Evolutionary conservation across 2,888 invertebrate species (phyloP).

Genomic region (Lepidochitona cinerea): DNA sequence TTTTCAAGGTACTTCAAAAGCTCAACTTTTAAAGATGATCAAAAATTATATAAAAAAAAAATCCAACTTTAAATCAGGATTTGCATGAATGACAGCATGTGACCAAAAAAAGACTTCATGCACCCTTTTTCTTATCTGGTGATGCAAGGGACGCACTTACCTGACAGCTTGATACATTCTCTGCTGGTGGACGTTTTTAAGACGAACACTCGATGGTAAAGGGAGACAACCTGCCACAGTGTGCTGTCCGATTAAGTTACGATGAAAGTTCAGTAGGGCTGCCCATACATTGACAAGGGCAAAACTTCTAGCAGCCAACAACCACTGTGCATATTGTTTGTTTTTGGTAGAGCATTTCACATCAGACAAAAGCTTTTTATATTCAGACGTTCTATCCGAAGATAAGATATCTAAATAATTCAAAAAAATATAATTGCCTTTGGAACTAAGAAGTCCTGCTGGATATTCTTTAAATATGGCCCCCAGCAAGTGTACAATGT

Average conservation of each 20-base stretch:
- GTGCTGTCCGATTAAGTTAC: slow-evolving; percentile 45
- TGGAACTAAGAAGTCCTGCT: slow-evolving; percentile 52
- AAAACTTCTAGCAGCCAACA: slow-evolving; percentile 65
- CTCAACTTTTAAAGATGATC: too few species aligned
- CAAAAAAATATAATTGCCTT: slow-evolving; percentile 61
- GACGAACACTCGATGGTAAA: slow-evolving; percentile 16
- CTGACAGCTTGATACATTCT: slow-evolving; percentile 59
- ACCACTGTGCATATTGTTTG: slow-evolving; percentile 67
- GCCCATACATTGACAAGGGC: slow-evolving; percentile 66
- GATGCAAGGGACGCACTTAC: slow-evolving; percentile 26
- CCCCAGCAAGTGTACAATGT: slow-evolving; percentile 55
- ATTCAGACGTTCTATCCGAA: slow-evolving; percentile 55
- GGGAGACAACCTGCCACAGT: slow-evolving; percentile 20
- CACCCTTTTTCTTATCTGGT: neutral
- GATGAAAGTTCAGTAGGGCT: slow-evolving; percentile 65
- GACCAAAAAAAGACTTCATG: neutral
- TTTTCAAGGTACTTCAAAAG: too few species aligned
- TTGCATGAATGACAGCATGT: too few species aligned
- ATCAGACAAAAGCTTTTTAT: slow-evolving; percentile 63
- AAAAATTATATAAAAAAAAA: too few species aligned
- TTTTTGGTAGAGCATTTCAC: slow-evolving; percentile 65
- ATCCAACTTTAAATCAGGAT: too few species aligned
- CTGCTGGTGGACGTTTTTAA: slow-evolving; percentile 39
- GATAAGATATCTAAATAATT: slow-evolving; percentile 65
- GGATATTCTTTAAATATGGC: slow-evolving; percentile 68